Base-by-base conservation (phyloP, 2,113 vertebrate genomes). In the Cyanoliseus patagonus region DNA sequence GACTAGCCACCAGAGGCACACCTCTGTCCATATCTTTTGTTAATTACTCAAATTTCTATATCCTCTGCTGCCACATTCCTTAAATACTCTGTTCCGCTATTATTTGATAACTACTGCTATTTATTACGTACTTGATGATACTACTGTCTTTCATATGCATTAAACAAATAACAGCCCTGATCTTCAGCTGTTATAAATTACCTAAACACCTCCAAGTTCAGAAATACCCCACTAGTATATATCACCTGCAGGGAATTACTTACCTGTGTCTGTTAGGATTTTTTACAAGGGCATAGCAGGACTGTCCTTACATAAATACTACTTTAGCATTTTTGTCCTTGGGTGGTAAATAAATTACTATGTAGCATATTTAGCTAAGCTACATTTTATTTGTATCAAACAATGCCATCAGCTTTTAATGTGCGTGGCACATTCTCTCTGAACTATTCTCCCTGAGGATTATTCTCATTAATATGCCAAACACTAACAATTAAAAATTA, bases 401-500 rank as follows among this genome's bases (percentile, higher is more conserved):
- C 41, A 74, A 17, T 55, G 62, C 59, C 51, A 72, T 47, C 73
- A 88, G 82, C n/a, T 95, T 95, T 83, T 64, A 81, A 88, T 17
- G 33, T 64, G 72, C 64, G 13, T 3, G 11, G 42, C 64, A 81
- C 41, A 23, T 64, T 79, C 51, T 46, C 61, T 76, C 33, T 67
- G 74, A 92, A 75, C 64, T 55, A 37, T 13, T n/a, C 27, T 70
- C 80, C n/a, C 49, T 0, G 6, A 84, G 74, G 85, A 73, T 68
- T 84, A n/a, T 78, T 81, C 72, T 86, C 76, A 52, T 93, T 86
- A 76, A 51, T 55, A 70, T 37, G 57, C 69, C 82, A 93, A 94
- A 96, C 55, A 17, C 35, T 69, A 76, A 27, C 81, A 94, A 89
- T 92, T 94, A 89, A 92, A 97, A 95, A 92, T 90, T 46, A 90